Conservation (phyloP, 2,888 invertebrate species). For the Trachelus troglodyta region DNA sequence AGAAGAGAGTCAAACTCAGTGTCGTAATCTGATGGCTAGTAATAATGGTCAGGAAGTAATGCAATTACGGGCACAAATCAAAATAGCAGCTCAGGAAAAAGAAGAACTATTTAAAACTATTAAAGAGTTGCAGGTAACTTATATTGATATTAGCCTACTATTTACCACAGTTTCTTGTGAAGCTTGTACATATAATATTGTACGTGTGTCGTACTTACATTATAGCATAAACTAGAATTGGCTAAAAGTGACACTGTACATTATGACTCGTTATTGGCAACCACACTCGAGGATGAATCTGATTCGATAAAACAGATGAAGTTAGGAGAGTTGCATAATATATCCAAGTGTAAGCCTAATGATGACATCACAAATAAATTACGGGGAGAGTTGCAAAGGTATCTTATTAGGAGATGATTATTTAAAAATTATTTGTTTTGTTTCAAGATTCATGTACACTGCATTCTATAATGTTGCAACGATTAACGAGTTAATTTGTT, state of each 20-base stretch:
- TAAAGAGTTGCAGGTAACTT: conserved; percentile 48
- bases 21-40: conserved; percentile 64
- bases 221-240: conserved; percentile 53
- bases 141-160: background rate
- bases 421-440: conserved; percentile 11
- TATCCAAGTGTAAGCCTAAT: conserved; percentile 58
- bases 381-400: conserved; percentile 66
- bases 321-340: conserved; percentile 48
- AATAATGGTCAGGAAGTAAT: conserved; percentile 67
- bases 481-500: background rate
- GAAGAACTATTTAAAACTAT: conserved; percentile 64
- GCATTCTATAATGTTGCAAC: background rate
- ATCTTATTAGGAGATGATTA: conserved; percentile 13
- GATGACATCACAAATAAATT: conserved; percentile 65
- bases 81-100: conserved; percentile 69
- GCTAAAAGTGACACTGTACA: conserved; percentile 52
- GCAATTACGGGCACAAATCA: conserved; percentile 68
- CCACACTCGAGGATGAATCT: conserved; percentile 52
- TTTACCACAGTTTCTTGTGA: background rate
- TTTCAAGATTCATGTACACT: background rate
- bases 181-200: background rate
- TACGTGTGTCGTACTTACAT: conserved; percentile 11
- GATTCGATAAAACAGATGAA: conserved; percentile 58
- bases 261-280: conserved; percentile 56
- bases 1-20: conserved; percentile 71